Evolutionary conservation across 1,140 invertebrate genomes (phyloP).

Genomic region (Nasonia longicornis): DNA sequence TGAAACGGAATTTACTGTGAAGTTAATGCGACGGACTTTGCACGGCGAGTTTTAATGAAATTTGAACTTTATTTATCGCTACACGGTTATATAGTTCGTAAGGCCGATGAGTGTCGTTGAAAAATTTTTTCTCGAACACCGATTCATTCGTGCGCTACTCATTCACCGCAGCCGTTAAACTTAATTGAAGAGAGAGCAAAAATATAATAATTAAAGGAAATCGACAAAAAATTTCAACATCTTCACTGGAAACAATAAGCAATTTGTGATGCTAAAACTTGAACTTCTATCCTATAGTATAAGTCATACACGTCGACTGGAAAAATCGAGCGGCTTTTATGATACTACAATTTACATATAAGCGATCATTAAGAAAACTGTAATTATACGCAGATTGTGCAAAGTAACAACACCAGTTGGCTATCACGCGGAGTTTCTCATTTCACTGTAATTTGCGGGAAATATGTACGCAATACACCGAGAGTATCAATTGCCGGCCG

Average conservation of each 20-base stretch:
- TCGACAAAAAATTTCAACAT: not conserved
- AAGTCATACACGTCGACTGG: not conserved
- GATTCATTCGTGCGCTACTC: not conserved
- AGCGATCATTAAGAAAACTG: conserved; percentile 17
- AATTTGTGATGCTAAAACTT: not conserved
- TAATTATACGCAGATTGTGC: conserved; percentile 28
- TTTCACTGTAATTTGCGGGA: conserved; percentile 22
- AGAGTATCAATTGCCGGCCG: not conserved
- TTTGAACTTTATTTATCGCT: too few relatives aligned
- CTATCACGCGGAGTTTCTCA: conserved; percentile 23
- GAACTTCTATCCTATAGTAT: not conserved
- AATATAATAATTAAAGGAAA: not conserved
- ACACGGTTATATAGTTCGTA: too few relatives aligned
- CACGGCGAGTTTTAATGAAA: too few relatives aligned
- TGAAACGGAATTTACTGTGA: too few relatives aligned
- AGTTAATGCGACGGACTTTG: too few relatives aligned
- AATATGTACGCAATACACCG: not conserved
- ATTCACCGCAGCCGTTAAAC: not conserved
- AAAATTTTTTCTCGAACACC: too few relatives aligned
- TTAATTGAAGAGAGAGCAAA: not conserved
- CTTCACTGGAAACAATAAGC: conserved; percentile 17
- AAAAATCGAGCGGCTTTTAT: not conserved
- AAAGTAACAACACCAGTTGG: conserved; percentile 5
- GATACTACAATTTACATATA: conserved; percentile 33
- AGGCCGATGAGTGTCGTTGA: too few relatives aligned